A percentile compares a stretch with the other conserved stretches of the same genome.
Evolutionary conservation across 2,797 vertebrate species (phyloP).

Genomic region (Astyanax mexicanus): DNA sequence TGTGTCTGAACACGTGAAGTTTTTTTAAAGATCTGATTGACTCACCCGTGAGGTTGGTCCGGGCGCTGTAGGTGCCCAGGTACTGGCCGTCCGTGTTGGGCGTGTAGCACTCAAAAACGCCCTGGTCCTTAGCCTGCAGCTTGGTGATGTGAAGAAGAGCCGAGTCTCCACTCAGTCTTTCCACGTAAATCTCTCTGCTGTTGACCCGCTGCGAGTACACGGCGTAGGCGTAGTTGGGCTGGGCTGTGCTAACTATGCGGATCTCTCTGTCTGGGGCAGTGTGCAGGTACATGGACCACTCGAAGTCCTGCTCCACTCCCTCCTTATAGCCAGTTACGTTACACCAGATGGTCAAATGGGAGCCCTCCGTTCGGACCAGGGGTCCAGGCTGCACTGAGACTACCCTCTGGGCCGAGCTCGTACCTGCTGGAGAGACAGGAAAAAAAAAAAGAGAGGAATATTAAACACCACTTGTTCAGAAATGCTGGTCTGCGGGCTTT

Average conservation of each 20-base stretch:
- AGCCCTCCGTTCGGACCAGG: constrained; percentile 83
- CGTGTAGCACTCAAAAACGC: constrained; percentile 91
- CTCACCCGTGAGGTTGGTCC: constrained; percentile 86
- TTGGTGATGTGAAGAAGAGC: constrained; percentile 88
- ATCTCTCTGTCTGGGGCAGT: constrained; percentile 78
- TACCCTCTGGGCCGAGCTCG: constrained; percentile 77
- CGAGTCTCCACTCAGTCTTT: constrained; percentile 82
- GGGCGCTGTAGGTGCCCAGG: constrained; percentile 86
- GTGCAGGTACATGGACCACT: constrained; percentile 90
- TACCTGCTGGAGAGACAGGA: constrained; percentile 66
- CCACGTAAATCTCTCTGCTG: constrained; percentile 84
- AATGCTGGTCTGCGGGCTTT: neutral
- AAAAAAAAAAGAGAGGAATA: constrained; percentile 3
- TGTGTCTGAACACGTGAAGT: neutral
- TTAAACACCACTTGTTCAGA: neutral
- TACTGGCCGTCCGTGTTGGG: constrained; percentile 85
- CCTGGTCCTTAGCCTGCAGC: constrained; percentile 84
- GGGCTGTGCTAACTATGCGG: constrained; percentile 89
- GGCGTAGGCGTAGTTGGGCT: constrained; percentile 84
- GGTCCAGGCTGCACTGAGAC: constrained; percentile 86
- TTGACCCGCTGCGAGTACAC: constrained; percentile 80
- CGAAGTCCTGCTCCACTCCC: constrained; percentile 85
- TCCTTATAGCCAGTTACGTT: constrained; percentile 85
- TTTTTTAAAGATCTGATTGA: constrained; percentile 20
- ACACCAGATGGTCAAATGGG: constrained; percentile 87